Evolutionary conservation across 2,888 invertebrate species (phyloP).

Genomic region (Chrysomela aeneicollis): DNA sequence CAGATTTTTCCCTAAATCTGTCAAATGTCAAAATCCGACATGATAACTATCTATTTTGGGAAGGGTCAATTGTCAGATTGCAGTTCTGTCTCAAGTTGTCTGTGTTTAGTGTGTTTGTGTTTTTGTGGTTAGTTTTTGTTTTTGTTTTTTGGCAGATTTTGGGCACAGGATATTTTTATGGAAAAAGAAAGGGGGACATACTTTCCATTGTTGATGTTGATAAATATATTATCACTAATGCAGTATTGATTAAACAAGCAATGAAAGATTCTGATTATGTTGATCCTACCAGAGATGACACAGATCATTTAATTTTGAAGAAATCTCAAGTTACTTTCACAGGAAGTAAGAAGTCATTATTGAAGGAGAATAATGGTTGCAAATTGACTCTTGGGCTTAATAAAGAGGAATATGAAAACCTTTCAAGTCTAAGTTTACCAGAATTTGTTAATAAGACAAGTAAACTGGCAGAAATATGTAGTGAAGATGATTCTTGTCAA

Average conservation of each 20-base stretch:
- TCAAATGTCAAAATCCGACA: too few relatives aligned
- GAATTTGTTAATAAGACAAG: constrained; percentile 53
- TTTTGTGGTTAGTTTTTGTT: too few relatives aligned
- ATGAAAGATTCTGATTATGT: constrained; percentile 41
- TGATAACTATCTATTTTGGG: too few relatives aligned
- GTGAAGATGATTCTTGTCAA: constrained; percentile 40
- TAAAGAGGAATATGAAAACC: constrained; percentile 46
- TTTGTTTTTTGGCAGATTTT: too few relatives aligned
- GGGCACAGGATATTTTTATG: too few relatives aligned
- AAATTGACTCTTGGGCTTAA: constrained; percentile 46
- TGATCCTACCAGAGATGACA: constrained; percentile 26
- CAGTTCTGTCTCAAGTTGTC: too few relatives aligned
- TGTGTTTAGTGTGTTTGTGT: too few relatives aligned
- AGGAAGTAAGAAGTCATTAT: constrained; percentile 21
- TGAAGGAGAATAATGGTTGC: constrained; percentile 17
- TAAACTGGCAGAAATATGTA: constrained; percentile 40
- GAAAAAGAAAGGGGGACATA: not conserved
- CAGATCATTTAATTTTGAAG: constrained; percentile 28
- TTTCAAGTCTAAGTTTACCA: constrained; percentile 60
- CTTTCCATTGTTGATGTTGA: not conserved
- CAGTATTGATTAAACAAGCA: constrained; percentile 24
- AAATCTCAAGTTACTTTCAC: constrained; percentile 15
- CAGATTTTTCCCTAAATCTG: too few relatives aligned
- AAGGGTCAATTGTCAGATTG: too few relatives aligned
- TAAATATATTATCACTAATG: not conserved